Percentiles rank a stretch among this genome's conserved stretches.
Evolutionary conservation across 1,140 invertebrate genomes (phyloP).

Genomic region (Philotrypesis tridentata): DNA sequence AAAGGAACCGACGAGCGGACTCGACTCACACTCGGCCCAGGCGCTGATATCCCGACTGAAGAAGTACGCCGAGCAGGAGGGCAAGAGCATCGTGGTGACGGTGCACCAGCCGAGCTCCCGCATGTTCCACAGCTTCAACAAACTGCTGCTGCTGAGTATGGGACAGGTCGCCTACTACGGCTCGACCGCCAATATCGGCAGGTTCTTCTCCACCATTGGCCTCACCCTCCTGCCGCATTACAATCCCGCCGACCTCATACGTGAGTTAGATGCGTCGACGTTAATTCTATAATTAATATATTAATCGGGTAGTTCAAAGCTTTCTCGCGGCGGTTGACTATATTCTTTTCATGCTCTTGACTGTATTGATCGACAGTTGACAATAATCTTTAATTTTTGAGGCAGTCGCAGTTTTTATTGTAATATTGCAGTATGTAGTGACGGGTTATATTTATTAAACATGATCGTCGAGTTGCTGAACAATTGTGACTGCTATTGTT

Average conservation of each 20-base stretch:
- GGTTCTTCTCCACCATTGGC: slow-evolving; percentile 85
- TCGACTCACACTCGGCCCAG: slow-evolving; percentile 89
- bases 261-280: slow-evolving; percentile 75
- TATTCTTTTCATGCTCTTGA: too few relatives aligned
- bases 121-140: slow-evolving; percentile 92
- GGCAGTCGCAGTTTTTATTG: too few relatives aligned
- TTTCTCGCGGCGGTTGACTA: too few relatives aligned
- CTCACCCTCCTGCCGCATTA: slow-evolving; percentile 86
- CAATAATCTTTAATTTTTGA: too few relatives aligned
- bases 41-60: slow-evolving; percentile 84
- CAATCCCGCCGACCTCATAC: slow-evolving; percentile 90
- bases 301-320: too few relatives aligned
- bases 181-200: slow-evolving; percentile 82
- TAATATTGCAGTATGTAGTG: too few relatives aligned
- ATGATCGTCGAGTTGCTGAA: too few relatives aligned
- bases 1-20: slow-evolving; percentile 89
- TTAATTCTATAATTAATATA: too few relatives aligned
- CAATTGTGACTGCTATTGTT: too few relatives aligned
- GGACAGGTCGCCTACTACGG: slow-evolving; percentile 89
- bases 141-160: slow-evolving; percentile 83
- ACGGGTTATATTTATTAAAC: too few relatives aligned
- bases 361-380: too few relatives aligned
- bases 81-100: slow-evolving; percentile 88
- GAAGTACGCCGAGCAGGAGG: slow-evolving; percentile 83
- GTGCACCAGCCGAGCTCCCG: slow-evolving; percentile 92